Evolutionary conservation across 2,113 vertebrate genomes (phyloP).

Genomic region (Proterorhinus semilunaris): DNA sequence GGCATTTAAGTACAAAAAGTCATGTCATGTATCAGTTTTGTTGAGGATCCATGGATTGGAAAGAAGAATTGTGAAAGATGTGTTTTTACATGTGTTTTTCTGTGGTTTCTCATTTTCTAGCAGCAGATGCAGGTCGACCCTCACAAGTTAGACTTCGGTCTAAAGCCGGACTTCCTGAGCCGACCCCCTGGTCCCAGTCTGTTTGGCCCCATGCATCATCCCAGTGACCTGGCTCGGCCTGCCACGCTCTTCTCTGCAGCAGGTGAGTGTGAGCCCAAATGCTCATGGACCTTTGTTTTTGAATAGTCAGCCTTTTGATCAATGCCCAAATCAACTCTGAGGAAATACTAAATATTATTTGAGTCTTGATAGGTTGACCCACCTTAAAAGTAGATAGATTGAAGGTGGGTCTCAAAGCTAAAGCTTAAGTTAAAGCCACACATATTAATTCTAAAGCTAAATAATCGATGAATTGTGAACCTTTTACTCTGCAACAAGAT

Average conservation of each 20-base stretch:
- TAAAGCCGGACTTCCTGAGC: conserved; percentile 95
- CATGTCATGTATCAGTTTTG: neutral
- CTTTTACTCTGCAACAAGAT: too few relatives aligned
- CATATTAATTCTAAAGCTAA: too few relatives aligned
- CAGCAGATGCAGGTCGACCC: conserved; percentile 99
- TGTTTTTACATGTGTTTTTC: conserved; percentile 54
- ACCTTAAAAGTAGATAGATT: too few relatives aligned
- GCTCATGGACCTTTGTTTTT: too few relatives aligned
- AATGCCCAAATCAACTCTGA: too few relatives aligned
- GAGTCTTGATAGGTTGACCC: too few relatives aligned
- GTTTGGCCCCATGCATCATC: conserved; percentile 94
- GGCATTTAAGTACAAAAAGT: neutral
- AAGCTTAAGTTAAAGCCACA: too few relatives aligned
- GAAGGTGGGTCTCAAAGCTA: too few relatives aligned
- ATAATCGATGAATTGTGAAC: too few relatives aligned
- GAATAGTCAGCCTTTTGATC: too few relatives aligned
- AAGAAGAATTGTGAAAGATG: neutral
- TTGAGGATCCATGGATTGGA: neutral
- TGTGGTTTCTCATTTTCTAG: conserved; percentile 75
- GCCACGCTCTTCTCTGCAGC: conserved; percentile 94
- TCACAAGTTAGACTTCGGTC: conserved; percentile 96
- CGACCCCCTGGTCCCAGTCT: conserved; percentile 92
- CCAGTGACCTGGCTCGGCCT: conserved; percentile 90
- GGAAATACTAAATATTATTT: too few relatives aligned
- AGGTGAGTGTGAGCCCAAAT: conserved; percentile 74